Percentiles rank a stretch among this genome's conserved stretches.
Evolutionary conservation across 2,113 vertebrate species (phyloP).

Genomic region (Ploceus nigricollis): DNA sequence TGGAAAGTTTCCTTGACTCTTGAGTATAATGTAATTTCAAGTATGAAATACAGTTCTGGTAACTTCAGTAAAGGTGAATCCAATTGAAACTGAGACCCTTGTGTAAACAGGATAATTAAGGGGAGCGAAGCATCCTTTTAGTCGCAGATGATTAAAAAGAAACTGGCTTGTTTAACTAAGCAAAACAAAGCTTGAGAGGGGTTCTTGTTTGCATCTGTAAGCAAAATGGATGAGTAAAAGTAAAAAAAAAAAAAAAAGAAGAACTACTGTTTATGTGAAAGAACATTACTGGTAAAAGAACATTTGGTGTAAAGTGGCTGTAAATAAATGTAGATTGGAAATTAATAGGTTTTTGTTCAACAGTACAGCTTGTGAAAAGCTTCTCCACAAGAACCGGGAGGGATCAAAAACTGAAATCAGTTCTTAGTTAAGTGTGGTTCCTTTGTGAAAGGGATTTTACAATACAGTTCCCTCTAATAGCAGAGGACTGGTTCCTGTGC

Average conservation of each 20-base stretch:
- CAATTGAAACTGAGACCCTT: neutral
- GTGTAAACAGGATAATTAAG: neutral
- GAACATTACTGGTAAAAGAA: neutral
- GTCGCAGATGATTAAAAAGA: neutral
- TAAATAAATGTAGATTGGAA: neutral
- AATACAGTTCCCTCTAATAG: neutral
- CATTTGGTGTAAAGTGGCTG: neutral
- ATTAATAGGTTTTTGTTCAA: neutral
- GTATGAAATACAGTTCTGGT: neutral
- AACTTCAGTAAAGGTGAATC: neutral
- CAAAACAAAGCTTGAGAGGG: neutral
- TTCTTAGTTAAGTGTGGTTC: neutral
- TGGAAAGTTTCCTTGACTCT: neutral
- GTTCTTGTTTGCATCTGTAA: neutral
- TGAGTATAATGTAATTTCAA: neutral
- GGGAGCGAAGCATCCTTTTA: neutral
- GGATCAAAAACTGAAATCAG: neutral
- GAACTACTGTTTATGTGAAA: neutral
- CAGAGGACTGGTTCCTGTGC: neutral
- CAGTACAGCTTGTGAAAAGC: neutral
- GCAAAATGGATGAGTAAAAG: neutral
- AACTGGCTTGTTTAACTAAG: neutral
- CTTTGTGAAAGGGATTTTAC: neutral
- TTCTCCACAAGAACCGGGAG: neutral
- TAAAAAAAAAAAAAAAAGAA: neutral